Percentiles rank a stretch among this genome's conserved stretches.
phyloP scores from a whole-genome alignment of 2,113 vertebrate species.

The Helogale parvula region DNA sequence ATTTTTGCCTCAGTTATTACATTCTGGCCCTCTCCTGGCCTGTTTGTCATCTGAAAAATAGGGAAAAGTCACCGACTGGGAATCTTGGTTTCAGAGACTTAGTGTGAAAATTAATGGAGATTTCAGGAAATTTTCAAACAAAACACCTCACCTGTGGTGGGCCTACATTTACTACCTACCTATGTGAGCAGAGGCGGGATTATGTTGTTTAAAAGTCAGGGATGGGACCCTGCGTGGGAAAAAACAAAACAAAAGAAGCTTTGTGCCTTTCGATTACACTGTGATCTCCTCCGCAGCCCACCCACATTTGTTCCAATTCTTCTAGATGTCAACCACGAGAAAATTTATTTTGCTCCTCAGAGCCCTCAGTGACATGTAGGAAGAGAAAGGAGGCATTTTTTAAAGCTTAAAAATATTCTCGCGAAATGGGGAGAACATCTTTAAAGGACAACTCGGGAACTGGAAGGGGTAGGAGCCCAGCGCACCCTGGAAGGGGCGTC shows the following conservation, averaged over 20 bases:
- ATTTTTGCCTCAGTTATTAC: neutral
- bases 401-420: neutral
- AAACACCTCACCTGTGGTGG: neutral
- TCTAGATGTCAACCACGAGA: neutral
- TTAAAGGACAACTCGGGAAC: neutral
- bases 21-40: neutral
- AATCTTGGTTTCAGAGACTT: neutral
- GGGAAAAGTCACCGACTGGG: neutral
- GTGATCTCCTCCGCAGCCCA: neutral
- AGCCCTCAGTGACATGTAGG: neutral
- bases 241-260: too few species aligned
- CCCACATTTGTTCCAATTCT: neutral
- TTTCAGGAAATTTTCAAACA: neutral
- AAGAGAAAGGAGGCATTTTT: neutral
- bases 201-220: neutral
- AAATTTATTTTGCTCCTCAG: neutral
- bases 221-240: neutral
- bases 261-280: neutral
- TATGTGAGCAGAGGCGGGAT: neutral
- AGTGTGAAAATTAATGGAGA: neutral
- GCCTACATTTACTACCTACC: neutral
- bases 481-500: fast-evolving
- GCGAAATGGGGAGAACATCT: neutral
- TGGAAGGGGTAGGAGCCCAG: neutral
- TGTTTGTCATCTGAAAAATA: neutral